Conservation (phyloP, 2,888 invertebrate genomes). For the Athalia rosae region DNA sequence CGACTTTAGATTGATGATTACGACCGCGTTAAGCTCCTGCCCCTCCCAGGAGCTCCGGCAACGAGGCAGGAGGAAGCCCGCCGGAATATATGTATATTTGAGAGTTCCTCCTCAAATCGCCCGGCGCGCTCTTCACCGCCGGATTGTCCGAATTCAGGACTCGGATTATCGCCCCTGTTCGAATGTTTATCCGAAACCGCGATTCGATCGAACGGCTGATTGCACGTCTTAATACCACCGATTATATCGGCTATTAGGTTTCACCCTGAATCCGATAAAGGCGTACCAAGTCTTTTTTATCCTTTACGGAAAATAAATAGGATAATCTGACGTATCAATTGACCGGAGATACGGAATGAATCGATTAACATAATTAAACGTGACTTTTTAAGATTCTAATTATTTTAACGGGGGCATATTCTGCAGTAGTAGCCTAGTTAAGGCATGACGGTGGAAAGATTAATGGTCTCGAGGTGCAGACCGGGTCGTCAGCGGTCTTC, state of each 20-base stretch:
- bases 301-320: not conserved
- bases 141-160: too few relatives aligned
- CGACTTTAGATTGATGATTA: conserved; percentile 44
- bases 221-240: too few relatives aligned
- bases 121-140: too few relatives aligned
- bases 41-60: too few relatives aligned
- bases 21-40: conserved; percentile 28
- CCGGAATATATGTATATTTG: too few relatives aligned
- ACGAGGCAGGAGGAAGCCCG: too few relatives aligned
- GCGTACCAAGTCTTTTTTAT: not conserved
- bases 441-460: conserved; percentile 22
- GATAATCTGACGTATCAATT: not conserved
- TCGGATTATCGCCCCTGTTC: too few relatives aligned
- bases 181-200: too few relatives aligned
- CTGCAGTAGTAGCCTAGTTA: conserved; percentile 21
- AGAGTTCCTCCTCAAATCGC: too few relatives aligned
- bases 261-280: too few relatives aligned
- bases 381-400: conserved; percentile 25
- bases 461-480: conserved; percentile 16
- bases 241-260: too few relatives aligned
- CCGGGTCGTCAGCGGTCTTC: conserved; percentile 24
- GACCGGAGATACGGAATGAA: not conserved
- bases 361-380: conserved; percentile 33
- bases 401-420: conserved; percentile 17
- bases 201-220: too few relatives aligned